A percentile compares a stretch with the other conserved stretches of the same genome.
These are phyloP conservation scores for Caretta caretta DNA, from an alignment of 2,113 vertebrate genomes.

Conservation along the genomic window DNA sequence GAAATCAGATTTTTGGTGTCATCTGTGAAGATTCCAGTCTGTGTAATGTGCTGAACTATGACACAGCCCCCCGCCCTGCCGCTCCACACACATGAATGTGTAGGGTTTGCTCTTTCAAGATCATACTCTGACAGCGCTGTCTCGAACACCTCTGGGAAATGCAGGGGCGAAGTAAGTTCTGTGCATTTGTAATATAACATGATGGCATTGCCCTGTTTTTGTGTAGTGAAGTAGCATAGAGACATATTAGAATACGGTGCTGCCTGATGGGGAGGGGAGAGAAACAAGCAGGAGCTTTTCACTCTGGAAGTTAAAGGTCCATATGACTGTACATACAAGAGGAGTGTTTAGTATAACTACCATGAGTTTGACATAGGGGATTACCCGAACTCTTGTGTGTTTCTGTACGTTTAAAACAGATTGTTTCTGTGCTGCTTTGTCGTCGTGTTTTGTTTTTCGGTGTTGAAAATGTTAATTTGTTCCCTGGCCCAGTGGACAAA, in stretches of 20 bases:
- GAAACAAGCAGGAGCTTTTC: accelerated
- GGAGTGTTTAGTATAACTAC: not conserved
- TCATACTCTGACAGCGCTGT: not conserved
- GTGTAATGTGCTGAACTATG: not conserved
- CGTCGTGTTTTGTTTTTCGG: not conserved
- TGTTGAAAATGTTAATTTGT: not conserved
- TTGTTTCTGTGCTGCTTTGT: not conserved
- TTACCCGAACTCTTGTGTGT: too few relatives aligned
- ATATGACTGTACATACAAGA: accelerated
- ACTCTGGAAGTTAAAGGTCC: not conserved
- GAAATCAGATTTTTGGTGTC: not conserved
- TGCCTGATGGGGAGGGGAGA: not conserved
- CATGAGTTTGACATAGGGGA: not conserved
- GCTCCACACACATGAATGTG: not conserved
- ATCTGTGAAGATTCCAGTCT: not conserved
- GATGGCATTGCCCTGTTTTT: not conserved
- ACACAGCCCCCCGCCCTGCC: too few relatives aligned
- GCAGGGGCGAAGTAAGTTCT: not conserved
- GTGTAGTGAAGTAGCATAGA: not conserved
- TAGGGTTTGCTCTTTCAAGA: not conserved
- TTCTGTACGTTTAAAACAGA: not conserved
- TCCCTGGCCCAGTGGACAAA: not conserved
- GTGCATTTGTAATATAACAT: too few relatives aligned
- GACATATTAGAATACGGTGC: not conserved
- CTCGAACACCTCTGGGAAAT: not conserved